These are phyloP conservation scores for Adela reaumurella DNA, from an alignment of 2,888 invertebrate genomes.

Conservation along the genomic window DNA sequence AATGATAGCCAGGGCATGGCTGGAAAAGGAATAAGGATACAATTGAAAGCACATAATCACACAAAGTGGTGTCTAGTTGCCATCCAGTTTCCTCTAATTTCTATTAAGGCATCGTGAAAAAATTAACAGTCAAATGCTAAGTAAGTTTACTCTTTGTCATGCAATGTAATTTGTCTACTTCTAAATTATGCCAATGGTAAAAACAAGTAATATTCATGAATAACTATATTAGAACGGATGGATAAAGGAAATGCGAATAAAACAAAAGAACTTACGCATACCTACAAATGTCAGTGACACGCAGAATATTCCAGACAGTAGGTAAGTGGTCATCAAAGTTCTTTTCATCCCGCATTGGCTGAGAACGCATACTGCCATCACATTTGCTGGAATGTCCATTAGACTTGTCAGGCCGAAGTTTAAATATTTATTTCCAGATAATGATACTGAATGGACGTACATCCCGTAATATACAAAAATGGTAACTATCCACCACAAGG, in stretches of 20 bases:
- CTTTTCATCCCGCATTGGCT: neutral
- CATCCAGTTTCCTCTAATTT: neutral
- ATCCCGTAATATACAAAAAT: neutral
- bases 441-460: neutral
- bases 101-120: neutral
- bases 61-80: neutral
- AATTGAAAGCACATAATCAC: neutral
- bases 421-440: neutral
- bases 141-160: too few species aligned
- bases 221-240: too few species aligned
- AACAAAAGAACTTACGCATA: neutral
- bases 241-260: too few species aligned
- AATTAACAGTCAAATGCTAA: too few species aligned
- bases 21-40: too few species aligned
- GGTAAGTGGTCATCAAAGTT: neutral
- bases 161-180: too few species aligned
- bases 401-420: neutral
- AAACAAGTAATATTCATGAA: too few species aligned
- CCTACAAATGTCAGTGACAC: neutral
- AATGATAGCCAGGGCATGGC: constrained; percentile 17
- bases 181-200: too few species aligned
- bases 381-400: neutral
- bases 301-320: neutral
- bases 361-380: neutral
- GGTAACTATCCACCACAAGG: neutral